Percentiles rank a stretch among this genome's conserved stretches.
phyloP scores from a whole-genome alignment of 2,888 invertebrate species.

The Melieria crassipennis region DNA sequence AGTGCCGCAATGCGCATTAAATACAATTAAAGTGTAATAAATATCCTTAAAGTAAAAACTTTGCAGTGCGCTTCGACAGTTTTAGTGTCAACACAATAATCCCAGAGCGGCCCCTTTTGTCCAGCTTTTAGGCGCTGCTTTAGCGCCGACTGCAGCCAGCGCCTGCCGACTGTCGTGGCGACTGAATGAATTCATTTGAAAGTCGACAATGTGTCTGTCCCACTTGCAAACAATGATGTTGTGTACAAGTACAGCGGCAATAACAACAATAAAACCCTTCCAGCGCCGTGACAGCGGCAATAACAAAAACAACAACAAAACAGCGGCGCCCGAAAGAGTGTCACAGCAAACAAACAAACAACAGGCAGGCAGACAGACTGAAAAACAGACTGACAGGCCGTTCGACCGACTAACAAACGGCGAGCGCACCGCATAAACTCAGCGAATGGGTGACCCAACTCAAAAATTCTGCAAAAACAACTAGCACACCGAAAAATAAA shows the following conservation, averaged over 20 bases:
- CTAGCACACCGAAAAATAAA: background rate
- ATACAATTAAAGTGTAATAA: conserved; percentile 36
- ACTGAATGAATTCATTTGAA: background rate
- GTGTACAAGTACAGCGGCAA: conserved; percentile 16
- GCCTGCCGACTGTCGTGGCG: background rate
- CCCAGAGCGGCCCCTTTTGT: background rate
- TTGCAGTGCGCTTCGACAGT: conserved; percentile 17
- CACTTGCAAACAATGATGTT: conserved; percentile 8
- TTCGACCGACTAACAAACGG: background rate
- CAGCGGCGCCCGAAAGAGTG: background rate
- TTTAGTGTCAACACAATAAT: conserved; percentile 23
- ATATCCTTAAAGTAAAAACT: conserved; percentile 16
- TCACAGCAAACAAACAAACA: background rate
- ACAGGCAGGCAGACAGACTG: background rate
- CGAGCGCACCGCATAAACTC: background rate
- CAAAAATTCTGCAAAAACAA: background rate
- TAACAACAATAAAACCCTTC: conserved; percentile 16
- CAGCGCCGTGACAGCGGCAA: conserved; percentile 5
- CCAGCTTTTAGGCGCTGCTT: background rate
- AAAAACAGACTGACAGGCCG: background rate
- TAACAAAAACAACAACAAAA: conserved; percentile 16
- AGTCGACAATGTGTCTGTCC: conserved; percentile 11
- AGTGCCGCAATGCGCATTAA: conserved; percentile 16
- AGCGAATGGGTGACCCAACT: conserved; percentile 1
- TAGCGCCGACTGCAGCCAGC: background rate